Base-by-base conservation (phyloP, 2,888 invertebrate genomes). In the Synanthedon andrenaeformis region DNA sequence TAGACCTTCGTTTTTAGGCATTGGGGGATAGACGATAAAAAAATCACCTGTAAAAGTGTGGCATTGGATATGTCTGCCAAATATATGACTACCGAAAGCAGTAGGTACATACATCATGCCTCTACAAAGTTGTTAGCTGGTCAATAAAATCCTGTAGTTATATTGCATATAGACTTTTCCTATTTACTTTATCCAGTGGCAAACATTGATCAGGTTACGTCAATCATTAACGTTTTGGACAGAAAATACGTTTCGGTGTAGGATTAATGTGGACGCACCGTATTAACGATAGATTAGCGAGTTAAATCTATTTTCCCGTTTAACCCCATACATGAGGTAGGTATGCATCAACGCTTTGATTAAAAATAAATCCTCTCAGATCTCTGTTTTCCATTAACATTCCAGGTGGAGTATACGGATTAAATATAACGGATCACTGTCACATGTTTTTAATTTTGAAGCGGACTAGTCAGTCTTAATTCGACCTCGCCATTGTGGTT, bases 301-400 rank as follows among this genome's bases (percentile, higher is more conserved):
- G 51, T 53, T 51, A 51, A 51, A 51, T 51, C 41, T 51, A 53
- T 52, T 41, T 42, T 13, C 13, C 28, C 42, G 49, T 49, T 14
- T 49, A 23, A 12, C n/a, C 28, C 50, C 42, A 28, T 13, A 45
- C 42, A 35, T 41, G 42, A 11, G 35, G 28, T 13, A n/a, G 4
- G 5, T 53, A n/a, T 17, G 51, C 11, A 57, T 10, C 35, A 35
- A 10, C 35, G 59, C 54, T 61, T 59, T 64, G 61, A 69, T 68
- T 68, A 65, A 69, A 69, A 64, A 65, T 63, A 66, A 68, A 69
- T 63, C 66, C 72, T 60, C 53, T 23, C 59, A 64, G 65, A 66
- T 65, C 59, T 59, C 61, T 62, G 64, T 68, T 65, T 65, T 65
- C 69, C 70, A 73, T 74, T 70, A 70, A 66, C 60, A 58, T 57